A percentile compares a stretch with the other conserved stretches of the same genome.
These are phyloP conservation scores for Nowickia ferox DNA, from an alignment of 2,888 invertebrate genomes.

Conservation along the genomic window DNA sequence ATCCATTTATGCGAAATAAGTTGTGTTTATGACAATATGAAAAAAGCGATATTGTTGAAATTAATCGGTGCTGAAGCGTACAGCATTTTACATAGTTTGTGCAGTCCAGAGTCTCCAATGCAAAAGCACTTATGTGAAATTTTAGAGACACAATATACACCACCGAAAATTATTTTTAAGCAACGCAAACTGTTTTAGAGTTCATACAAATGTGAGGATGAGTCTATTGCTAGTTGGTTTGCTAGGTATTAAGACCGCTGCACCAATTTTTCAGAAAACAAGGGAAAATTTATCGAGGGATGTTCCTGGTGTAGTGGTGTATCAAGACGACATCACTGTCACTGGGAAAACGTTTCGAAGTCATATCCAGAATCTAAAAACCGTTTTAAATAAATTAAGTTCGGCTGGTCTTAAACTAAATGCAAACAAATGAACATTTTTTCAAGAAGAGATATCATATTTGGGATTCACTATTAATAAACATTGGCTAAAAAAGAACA, in stretches of 20 bases:
- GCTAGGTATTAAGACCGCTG: no score
- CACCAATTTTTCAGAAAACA: conserved; percentile 54
- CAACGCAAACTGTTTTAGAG: conserved; percentile 35
- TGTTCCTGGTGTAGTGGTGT: conserved; percentile 42
- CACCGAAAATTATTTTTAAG: conserved; percentile 7
- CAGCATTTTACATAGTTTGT: no score
- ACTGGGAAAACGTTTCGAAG: conserved; percentile 5
- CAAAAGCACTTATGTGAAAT: no score
- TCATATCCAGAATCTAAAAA: no score
- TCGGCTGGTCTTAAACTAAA: conserved; percentile 52
- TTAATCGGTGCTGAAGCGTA: no score
- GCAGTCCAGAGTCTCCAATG: no score
- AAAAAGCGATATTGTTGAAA: no score
- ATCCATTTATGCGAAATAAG: no score
- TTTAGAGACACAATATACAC: background rate
- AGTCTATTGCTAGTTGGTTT: conserved; percentile 22
- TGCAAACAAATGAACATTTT: conserved; percentile 35
- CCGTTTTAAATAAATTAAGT: conserved; percentile 65
- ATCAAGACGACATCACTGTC: conserved; percentile 21
- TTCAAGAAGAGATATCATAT: conserved; percentile 16
- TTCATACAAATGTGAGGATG: background rate
- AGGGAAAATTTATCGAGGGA: conserved; percentile 60
- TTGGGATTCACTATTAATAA: no score
- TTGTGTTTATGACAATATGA: no score
- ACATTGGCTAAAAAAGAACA: conserved; percentile 6